phyloP scores from a whole-genome alignment of 2,113 vertebrate genomes.

The Recurvirostra avosetta region DNA sequence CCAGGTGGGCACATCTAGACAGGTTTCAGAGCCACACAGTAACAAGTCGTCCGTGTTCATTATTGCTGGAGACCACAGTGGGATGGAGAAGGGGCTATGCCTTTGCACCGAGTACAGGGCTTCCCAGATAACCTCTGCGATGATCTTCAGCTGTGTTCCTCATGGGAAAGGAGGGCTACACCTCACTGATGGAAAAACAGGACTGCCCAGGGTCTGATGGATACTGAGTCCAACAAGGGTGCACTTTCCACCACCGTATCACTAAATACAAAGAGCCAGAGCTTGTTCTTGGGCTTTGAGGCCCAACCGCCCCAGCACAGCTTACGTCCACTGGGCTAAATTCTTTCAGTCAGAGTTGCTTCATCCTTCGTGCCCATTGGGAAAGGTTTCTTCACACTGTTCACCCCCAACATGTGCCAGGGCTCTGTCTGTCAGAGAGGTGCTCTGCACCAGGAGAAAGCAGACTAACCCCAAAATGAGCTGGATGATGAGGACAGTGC shows the following conservation, averaged over 20 bases:
- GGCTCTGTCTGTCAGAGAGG: neutral
- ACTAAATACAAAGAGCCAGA: neutral
- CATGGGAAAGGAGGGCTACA: neutral
- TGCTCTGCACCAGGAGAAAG: neutral
- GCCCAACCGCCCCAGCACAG: neutral
- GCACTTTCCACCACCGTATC: neutral
- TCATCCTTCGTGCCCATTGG: neutral
- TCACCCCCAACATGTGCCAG: neutral
- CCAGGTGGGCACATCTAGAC: neutral
- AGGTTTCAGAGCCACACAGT: neutral
- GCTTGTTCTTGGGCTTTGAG: neutral
- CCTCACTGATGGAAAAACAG: neutral
- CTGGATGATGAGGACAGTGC: neutral
- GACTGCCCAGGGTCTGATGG: neutral
- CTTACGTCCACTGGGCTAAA: neutral
- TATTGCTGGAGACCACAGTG: neutral
- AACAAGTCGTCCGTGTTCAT: neutral
- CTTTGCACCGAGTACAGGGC: fast-evolving
- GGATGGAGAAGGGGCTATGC: neutral
- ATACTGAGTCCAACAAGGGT: fast-evolving
- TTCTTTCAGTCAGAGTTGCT: neutral
- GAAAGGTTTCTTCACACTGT: neutral
- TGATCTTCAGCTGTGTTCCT: neutral
- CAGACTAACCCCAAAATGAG: neutral
- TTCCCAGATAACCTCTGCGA: neutral